Percentiles rank a stretch among this genome's conserved stretches.
phyloP scores from a whole-genome alignment of 2,888 invertebrate species.

The Cordilura impudica region DNA sequence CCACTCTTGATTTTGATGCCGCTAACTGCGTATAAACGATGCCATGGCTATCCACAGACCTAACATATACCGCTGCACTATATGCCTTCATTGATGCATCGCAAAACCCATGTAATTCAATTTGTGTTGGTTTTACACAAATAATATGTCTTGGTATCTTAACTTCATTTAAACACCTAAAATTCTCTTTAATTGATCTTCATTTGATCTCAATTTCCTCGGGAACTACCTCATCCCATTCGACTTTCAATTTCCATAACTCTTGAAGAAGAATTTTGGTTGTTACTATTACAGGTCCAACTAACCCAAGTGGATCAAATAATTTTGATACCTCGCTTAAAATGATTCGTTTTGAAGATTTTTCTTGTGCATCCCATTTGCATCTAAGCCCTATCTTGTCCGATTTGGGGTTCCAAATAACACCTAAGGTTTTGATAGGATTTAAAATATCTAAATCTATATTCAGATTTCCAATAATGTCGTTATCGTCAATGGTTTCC shows the following conservation, averaged over 20 bases:
- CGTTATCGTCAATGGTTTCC: neutral
- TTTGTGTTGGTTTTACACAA: neutral
- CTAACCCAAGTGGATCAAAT: too few relatives aligned
- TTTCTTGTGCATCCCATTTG: neutral
- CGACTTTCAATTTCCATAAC: too few relatives aligned
- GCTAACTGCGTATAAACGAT: neutral
- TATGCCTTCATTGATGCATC: conserved; percentile 29
- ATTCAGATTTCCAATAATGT: neutral
- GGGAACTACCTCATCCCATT: too few relatives aligned
- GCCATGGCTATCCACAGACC: neutral
- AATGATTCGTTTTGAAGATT: conserved; percentile 12
- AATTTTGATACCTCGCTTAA: conserved; percentile 12
- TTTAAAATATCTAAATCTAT: neutral
- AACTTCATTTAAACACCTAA: too few relatives aligned
- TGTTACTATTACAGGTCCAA: too few relatives aligned
- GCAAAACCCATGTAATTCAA: conserved; percentile 21
- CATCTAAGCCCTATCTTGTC: conserved; percentile 8
- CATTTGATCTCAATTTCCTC: too few relatives aligned
- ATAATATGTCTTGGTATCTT: too few relatives aligned
- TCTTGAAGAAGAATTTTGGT: too few relatives aligned
- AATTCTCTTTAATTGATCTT: too few relatives aligned
- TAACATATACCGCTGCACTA: conserved; percentile 15
- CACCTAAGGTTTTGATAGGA: conserved; percentile 8
- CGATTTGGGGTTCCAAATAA: conserved; percentile 6
- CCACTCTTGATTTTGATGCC: conserved; percentile 22